Evolutionary conservation across 2,113 vertebrate genomes (phyloP).

Genomic region (Alosa alosa): DNA sequence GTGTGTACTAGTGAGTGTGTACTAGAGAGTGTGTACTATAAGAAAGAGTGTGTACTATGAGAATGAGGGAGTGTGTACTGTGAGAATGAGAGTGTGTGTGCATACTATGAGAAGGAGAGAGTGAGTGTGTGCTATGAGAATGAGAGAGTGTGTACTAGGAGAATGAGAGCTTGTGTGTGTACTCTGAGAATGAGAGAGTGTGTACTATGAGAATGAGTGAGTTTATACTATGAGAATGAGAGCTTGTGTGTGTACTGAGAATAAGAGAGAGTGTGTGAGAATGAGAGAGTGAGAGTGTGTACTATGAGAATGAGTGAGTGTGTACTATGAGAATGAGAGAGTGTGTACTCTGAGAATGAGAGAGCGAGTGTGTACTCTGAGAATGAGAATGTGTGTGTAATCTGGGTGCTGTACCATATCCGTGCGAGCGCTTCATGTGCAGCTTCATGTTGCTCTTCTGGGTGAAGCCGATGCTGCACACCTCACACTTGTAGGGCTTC

Average conservation of each 20-base stretch:
- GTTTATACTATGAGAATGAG: not conserved
- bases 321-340: not conserved
- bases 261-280: too few species aligned
- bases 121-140: too few species aligned
- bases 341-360: not conserved
- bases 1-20: not conserved
- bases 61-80: not conserved
- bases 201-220: too few species aligned
- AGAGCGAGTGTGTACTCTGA: not conserved
- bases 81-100: slow-evolving; percentile 10
- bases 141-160: too few species aligned
- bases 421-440: slow-evolving; percentile 92
- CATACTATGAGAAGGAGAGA: too few species aligned
- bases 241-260: not conserved
- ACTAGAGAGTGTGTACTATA: too few species aligned
- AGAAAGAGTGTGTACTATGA: not conserved
- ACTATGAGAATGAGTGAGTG: too few species aligned
- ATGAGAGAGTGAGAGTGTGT: too few species aligned
- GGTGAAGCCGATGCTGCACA: slow-evolving; percentile 91
- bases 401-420: slow-evolving; percentile 64
- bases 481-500: slow-evolving; percentile 90
- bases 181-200: too few species aligned
- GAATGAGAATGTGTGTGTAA: not conserved
- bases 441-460: slow-evolving; percentile 99
- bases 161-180: too few species aligned